Base-by-base conservation (phyloP, 2,113 vertebrate genomes). In the Varanus komodoensis region DNA sequence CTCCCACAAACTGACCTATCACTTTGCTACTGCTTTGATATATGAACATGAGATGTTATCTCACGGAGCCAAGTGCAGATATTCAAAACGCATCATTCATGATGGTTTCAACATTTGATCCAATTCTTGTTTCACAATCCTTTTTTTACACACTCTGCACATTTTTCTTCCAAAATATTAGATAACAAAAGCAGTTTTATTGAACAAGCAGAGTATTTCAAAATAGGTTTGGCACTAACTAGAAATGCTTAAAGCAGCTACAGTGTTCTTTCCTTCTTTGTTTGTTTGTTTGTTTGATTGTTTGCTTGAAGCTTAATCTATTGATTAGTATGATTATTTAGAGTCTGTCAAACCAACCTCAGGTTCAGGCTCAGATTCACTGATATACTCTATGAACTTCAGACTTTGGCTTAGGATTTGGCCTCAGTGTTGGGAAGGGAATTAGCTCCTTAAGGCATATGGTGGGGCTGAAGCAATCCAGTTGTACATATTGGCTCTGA, bases 391-490 rank as follows among this genome's bases (percentile, higher is more conserved):
- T 67, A 57, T 81, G 77, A 88, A 77, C 61, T 82, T 80, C 50
- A 52, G 17, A 54, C 25, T 86, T 85, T 54, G 75, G 50, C 75
- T 71, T 71, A 84, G 38, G 50, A 44, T 64, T 92, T 82, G 89
- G 87, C 87, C 38, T 3, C 73, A 17, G 9, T 4, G 25, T 9
- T 86, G 0, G 0, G 27, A 88, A 68, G 15, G 89, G 52, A 87
- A 2, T 77, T 88, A 78, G 86, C 82, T 87, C 73, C 78, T 92
- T 68, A 87, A 91, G 89, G 15, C 92, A 75, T 29, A 71, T 1
- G 11, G 82, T 78, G 89, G 90, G 93, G 15, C 8, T 75, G 14
- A 92, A 84, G 25, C 85, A 94, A 89, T 78, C 91, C 48, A 89
- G 91, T 84, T 3, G 2, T n/a, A 80, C 4, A 52, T 57, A 82